Evolutionary conservation across 2,888 invertebrate genomes (phyloP).

Genomic region (Melanostoma mellinum): DNA sequence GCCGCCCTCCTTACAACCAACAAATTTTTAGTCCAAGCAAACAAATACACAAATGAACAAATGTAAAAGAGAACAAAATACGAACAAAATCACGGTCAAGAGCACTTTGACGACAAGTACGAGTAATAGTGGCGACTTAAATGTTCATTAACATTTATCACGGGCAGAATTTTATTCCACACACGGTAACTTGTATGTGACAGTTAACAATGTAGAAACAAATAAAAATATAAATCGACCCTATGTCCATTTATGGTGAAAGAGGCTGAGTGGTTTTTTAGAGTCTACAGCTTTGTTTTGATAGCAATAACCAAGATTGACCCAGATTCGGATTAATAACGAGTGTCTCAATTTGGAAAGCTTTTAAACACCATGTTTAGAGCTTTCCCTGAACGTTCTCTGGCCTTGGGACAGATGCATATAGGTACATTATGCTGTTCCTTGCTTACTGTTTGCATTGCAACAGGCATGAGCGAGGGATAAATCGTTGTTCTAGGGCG

Average conservation of each 20-base stretch:
- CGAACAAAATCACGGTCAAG: conserved; percentile 59
- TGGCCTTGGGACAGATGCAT: conserved; percentile 19
- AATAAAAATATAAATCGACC: conserved; percentile 27
- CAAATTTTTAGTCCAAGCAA: conserved; percentile 2
- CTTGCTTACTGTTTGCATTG: neutral
- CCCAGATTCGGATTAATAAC: conserved; percentile 36
- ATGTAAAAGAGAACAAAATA: neutral
- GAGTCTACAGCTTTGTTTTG: conserved; percentile 15
- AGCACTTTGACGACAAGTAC: conserved; percentile 51
- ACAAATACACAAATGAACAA: conserved; percentile 4
- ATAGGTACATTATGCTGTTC: neutral
- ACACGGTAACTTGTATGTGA: conserved; percentile 47
- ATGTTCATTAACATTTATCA: conserved; percentile 38
- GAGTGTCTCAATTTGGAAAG: conserved; percentile 17
- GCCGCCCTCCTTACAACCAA: conserved; percentile 14
- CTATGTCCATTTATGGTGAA: conserved; percentile 45
- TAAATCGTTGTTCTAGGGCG: neutral
- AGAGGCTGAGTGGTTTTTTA: conserved; percentile 5
- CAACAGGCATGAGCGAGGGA: neutral
- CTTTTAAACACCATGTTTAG: conserved; percentile 25
- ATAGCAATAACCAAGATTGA: conserved; percentile 37
- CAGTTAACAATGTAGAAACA: conserved; percentile 28
- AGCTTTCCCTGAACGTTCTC: conserved; percentile 6
- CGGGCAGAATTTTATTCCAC: conserved; percentile 45
- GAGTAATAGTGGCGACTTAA: conserved; percentile 9